Base-by-base conservation (phyloP, 2,888 invertebrate genomes). In the Chrysolina haemoptera region DNA sequence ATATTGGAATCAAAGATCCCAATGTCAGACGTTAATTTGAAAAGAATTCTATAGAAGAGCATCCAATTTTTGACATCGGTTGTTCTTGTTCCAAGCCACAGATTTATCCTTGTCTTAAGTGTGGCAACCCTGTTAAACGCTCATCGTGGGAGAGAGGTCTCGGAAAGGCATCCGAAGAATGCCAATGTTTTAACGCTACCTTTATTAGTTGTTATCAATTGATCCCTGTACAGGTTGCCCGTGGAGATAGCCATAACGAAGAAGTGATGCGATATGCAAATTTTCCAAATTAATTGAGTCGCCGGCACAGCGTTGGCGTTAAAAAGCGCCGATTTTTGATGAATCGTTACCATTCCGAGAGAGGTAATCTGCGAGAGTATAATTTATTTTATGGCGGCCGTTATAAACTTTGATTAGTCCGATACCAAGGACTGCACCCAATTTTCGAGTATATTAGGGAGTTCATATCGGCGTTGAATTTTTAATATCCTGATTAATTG, bases 61-160 rank as follows among this genome's bases (percentile, higher is more conserved):
- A n/a, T n/a, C n/a, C n/a, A n/a, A n/a, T n/a, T n/a, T n/a, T n/a
- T n/a, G n/a, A n/a, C n/a, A n/a, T n/a, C n/a, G n/a, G n/a, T n/a
- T n/a, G n/a, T n/a, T n/a, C n/a, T n/a, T n/a, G n/a, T n/a, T n/a
- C n/a, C n/a, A n/a, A n/a, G n/a, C n/a, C n/a, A n/a, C n/a, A n/a
- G n/a, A 46, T 62, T 62, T 27, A 79, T 78, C 27, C 22, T 46
- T 9, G 10, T 14, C 20, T 35, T 8, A 3, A 22, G 53, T 46
- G 64, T 75, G 75, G 71, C 75, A 75, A 75, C 75, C 8, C 46
- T 41, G 68, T 16, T 83, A 85, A 84, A 85, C 84, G 84, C 84
- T 82, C 84, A 86, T 87, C 88, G 87, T 87, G 88, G 87, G 88
- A 88, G 87, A 87, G 85, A 86, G 84, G 84, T 84, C 84, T 84